phyloP scores from a whole-genome alignment of 1,140 invertebrate species.

The Ceratitis capitata region DNA sequence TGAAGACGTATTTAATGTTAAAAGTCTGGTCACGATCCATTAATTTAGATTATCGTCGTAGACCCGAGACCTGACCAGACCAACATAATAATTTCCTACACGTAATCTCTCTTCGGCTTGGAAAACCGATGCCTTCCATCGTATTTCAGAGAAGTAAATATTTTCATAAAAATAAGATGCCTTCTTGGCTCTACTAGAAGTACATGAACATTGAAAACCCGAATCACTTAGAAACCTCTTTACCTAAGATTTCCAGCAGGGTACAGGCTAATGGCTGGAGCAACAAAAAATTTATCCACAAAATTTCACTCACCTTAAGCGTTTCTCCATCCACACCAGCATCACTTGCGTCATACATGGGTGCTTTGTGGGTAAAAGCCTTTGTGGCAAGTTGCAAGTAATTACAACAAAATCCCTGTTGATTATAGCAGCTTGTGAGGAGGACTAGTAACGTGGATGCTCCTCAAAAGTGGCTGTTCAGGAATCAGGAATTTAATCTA shows the following conservation, averaged over 20 bases:
- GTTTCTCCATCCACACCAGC: neutral
- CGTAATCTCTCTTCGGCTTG: no score
- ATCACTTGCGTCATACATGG: neutral
- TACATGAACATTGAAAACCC: no score
- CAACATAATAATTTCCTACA: no score
- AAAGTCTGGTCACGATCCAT: no score
- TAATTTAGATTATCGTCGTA: no score
- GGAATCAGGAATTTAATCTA: conserved; percentile 58
- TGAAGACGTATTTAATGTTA: no score
- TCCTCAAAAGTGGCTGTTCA: conserved; percentile 4
- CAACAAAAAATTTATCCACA: neutral
- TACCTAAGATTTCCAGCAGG: neutral
- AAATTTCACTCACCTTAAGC: conserved; percentile 16
- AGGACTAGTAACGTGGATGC: neutral
- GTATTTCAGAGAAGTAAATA: no score
- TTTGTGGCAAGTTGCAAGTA: conserved; percentile 18
- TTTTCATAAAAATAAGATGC: no score
- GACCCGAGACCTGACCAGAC: no score
- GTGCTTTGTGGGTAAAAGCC: neutral
- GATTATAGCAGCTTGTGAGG: neutral
- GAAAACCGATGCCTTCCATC: no score
- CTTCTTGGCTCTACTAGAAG: no score
- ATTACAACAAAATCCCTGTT: conserved; percentile 25
- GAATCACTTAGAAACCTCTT: no score
- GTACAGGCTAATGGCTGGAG: neutral